Percentiles rank a stretch among this genome's conserved stretches.
These are phyloP conservation scores for Zaprionus bogoriensis DNA, from an alignment of 2,888 invertebrate genomes.

Conservation along the genomic window DNA sequence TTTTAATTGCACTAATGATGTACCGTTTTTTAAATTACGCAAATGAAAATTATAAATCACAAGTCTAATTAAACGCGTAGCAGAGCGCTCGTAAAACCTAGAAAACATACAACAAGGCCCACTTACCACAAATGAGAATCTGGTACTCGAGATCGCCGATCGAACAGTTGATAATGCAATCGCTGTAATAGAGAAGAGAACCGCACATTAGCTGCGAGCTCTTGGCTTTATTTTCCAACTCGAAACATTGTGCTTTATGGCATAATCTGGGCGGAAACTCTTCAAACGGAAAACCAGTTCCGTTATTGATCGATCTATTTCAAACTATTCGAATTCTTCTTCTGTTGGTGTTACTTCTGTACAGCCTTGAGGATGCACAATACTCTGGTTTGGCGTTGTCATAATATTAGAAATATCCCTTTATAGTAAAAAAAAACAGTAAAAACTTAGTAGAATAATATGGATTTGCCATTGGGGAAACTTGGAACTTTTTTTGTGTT, in stretches of 20 bases:
- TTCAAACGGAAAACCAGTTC: neutral
- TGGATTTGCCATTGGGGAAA: too few relatives aligned
- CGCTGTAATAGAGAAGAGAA: neutral
- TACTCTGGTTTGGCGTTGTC: too few relatives aligned
- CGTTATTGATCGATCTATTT: neutral
- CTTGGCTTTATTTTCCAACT: neutral
- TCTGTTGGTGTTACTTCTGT: neutral
- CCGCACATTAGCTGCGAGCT: neutral
- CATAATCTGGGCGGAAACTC: neutral
- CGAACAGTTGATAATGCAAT: neutral
- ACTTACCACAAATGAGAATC: conserved; percentile 9
- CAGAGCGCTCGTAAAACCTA: conserved; percentile 30
- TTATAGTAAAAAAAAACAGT: too few relatives aligned
- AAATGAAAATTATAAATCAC: conserved; percentile 60
- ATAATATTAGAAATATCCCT: too few relatives aligned
- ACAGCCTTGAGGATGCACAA: too few relatives aligned
- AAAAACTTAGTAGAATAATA: too few relatives aligned
- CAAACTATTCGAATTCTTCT: neutral
- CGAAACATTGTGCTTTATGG: neutral
- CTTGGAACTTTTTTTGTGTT: too few relatives aligned
- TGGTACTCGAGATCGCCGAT: neutral
- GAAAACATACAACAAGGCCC: conserved; percentile 3
- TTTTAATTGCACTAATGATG: conserved; percentile 77
- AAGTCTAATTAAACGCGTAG: conserved; percentile 42
- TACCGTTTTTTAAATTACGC: conserved; percentile 67